Base-by-base conservation (phyloP, 2,888 invertebrate genomes). In the Tachystola acroxantha region DNA sequence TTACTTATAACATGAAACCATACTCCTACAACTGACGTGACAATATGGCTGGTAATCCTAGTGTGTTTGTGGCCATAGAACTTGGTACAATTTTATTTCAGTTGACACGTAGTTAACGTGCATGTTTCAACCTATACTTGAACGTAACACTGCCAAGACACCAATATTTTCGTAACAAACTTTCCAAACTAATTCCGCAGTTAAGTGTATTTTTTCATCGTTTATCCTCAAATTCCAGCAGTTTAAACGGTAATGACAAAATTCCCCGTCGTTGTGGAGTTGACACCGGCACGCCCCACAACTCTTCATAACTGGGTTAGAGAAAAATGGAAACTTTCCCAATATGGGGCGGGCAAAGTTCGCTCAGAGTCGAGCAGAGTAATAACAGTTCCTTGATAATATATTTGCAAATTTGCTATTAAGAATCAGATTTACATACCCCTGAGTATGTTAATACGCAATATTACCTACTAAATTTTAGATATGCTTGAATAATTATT, bases 271-370 rank as follows among this genome's bases (percentile, higher is more conserved):
- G 53, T 46, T 51, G 50, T 43, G 48, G 67, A 64, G 60, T 69
- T 73, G 69, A 71, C 71, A 70, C 61, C 53, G 57, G 54, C 54
- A 48, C 54, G 52, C 46, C 40, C 44, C 51, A 58, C 56, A 62
- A 61, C 50, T 62, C 59, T 59, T 67, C 60, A 59, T 75, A 79
- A 78, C 75, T 78, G 64, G 79, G 81, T 81, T 79, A 72, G 64
- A 70, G 72, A 75, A 79, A 79, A 79, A 80, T 76, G 69, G 64
- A 78, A 82, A 82, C 75, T 82, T 82, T 77, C 37, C 68, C 75
- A 82, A 82, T 81, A 81, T 75, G 70, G 62, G 57, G 55, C 56
- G 50, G 45, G 44, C 39, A 40, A 67, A 71, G 64, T 73, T 78
- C 57, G 48, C 55, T 65, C 68, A 57, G 51, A 57, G 57, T 50